These are phyloP conservation scores for Leptura quadrifasciata DNA, from an alignment of 2,888 invertebrate species.

Conservation along the genomic window DNA sequence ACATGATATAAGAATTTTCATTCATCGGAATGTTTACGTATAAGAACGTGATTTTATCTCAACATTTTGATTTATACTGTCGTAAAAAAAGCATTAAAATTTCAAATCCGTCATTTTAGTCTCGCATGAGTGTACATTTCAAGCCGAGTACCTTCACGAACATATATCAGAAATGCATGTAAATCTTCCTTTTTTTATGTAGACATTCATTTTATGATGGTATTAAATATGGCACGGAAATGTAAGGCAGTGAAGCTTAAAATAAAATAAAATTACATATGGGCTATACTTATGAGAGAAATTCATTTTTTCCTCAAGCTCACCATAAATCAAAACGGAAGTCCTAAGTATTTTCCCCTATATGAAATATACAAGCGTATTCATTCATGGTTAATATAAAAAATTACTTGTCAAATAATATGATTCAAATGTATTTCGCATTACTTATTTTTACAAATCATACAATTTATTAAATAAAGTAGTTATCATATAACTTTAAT, in stretches of 20 bases:
- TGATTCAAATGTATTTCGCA: too few relatives aligned
- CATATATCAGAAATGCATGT: slow-evolving; percentile 22
- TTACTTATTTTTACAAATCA: too few relatives aligned
- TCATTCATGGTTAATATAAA: not conserved
- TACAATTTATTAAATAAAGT: too few relatives aligned
- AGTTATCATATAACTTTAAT: too few relatives aligned
- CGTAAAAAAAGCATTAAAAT: slow-evolving; percentile 11
- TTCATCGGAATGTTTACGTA: too few relatives aligned
- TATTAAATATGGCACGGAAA: slow-evolving; percentile 9
- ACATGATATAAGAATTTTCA: too few relatives aligned
- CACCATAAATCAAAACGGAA: not conserved
- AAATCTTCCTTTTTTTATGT: slow-evolving; percentile 25
- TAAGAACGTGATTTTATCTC: not conserved
- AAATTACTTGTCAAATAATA: too few relatives aligned
- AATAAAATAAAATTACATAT: slow-evolving; percentile 11
- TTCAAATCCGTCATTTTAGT: slow-evolving; percentile 27
- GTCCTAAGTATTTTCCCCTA: not conserved
- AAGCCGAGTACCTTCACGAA: slow-evolving; percentile 4
- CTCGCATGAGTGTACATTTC: slow-evolving; percentile 12
- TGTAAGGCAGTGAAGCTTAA: slow-evolving; percentile 7
- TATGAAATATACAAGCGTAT: not conserved
- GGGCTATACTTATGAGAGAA: not conserved
- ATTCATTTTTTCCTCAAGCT: not conserved
- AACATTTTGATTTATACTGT: not conserved
- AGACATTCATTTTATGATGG: slow-evolving; percentile 21